Evolutionary conservation across 2,888 invertebrate species (phyloP).

Genomic region (Taenaris catops): DNA sequence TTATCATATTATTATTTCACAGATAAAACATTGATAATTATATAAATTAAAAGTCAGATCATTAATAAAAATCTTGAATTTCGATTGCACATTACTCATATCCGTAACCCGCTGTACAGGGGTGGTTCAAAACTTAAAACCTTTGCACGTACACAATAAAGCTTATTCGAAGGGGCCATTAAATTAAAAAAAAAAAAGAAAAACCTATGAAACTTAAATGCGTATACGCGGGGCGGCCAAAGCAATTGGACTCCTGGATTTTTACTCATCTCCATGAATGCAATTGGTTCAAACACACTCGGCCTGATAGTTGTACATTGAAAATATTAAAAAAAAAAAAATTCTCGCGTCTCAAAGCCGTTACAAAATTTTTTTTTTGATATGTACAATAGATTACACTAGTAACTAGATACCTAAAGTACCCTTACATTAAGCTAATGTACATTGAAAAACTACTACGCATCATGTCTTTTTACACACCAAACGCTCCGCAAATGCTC

Average conservation of each 20-base stretch:
- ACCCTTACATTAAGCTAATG: conserved; percentile 44
- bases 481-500: conserved; percentile 42
- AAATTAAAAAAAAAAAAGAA: conserved; percentile 27
- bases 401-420: conserved; percentile 31
- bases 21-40: background rate
- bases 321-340: conserved; percentile 44
- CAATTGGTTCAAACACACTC: conserved; percentile 1
- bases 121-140: conserved; percentile 12
- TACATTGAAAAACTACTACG: conserved; percentile 40
- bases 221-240: conserved; percentile 26
- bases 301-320: conserved; percentile 39
- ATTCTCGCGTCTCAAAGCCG: conserved; percentile 32
- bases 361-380: conserved; percentile 45
- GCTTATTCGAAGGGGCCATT: conserved; percentile 30
- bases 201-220: conserved; percentile 50
- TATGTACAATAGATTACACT: conserved; percentile 62
- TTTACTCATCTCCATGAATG: background rate
- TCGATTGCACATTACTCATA: conserved; percentile 50
- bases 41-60: conserved; percentile 36
- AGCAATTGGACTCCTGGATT: conserved; percentile 1
- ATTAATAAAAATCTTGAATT: conserved; percentile 38
- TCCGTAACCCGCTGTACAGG: conserved; percentile 14
- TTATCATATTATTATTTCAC: background rate
- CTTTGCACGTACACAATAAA: conserved; percentile 23
- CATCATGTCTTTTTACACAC: conserved; percentile 39